Conservation (phyloP, 2,113 vertebrate species). For the Eptesicus fuscus region DNA sequence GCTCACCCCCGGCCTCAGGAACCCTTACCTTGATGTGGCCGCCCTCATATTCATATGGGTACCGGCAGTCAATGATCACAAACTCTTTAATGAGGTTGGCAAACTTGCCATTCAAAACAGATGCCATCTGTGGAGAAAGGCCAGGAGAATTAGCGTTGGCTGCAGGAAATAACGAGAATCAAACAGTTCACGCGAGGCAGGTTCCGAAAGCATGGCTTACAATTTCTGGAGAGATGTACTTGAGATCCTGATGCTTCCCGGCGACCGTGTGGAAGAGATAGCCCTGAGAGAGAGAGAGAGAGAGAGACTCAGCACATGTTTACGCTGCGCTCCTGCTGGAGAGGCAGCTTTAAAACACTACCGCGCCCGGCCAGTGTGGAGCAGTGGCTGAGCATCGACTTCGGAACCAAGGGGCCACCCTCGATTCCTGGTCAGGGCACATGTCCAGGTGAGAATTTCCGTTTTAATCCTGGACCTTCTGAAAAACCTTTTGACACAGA, state of each 20-base stretch:
- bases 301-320: background rate
- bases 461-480: background rate
- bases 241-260: constrained; percentile 95
- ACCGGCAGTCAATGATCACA: constrained; percentile 95
- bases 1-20: background rate
- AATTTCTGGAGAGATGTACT: constrained; percentile 94
- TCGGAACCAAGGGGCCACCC: no score
- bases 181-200: background rate
- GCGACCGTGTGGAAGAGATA: constrained; percentile 91
- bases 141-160: background rate
- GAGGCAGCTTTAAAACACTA: background rate
- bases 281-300: constrained; percentile 78
- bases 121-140: constrained; percentile 85
- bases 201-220: constrained; percentile 77
- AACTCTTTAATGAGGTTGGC: constrained; percentile 85
- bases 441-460: background rate
- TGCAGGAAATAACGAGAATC: background rate
- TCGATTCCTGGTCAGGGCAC: no score
- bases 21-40: constrained; percentile 93
- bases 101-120: constrained; percentile 88
- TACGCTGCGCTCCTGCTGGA: no score
- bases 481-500: background rate
- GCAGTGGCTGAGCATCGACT: no score
- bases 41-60: constrained; percentile 96
- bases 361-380: no score